A percentile compares a stretch with the other conserved stretches of the same genome.
phyloP scores from a whole-genome alignment of 2,113 vertebrate species.

The Stigmatopora argus region DNA sequence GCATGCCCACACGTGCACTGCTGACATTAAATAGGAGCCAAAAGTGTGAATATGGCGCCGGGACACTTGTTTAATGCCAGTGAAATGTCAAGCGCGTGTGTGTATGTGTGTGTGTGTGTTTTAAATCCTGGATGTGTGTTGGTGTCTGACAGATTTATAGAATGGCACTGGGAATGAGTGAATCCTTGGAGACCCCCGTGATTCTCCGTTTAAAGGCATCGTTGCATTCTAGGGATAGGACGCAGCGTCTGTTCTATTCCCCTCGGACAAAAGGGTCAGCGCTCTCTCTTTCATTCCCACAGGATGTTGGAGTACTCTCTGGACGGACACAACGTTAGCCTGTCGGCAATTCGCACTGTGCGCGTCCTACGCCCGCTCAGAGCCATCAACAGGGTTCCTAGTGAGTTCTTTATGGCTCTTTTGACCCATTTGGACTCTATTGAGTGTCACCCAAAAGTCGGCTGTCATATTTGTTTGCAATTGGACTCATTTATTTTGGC shows the following conservation, averaged over 20 bases:
- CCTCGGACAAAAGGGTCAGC: constrained; percentile 26
- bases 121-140: not conserved
- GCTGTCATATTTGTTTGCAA: not conserved
- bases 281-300: constrained; percentile 28
- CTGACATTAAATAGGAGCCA: constrained; percentile 69
- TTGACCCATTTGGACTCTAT: not conserved
- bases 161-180: constrained; percentile 56
- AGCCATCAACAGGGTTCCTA: constrained; percentile 98
- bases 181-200: constrained; percentile 47
- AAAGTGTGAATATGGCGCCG: constrained; percentile 52
- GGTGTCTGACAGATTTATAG: constrained; percentile 22
- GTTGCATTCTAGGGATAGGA: constrained; percentile 31
- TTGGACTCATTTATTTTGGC: not conserved
- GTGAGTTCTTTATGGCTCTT: constrained; percentile 69
- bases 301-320: constrained; percentile 98
- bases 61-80: constrained; percentile 74
- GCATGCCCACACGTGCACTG: constrained; percentile 19
- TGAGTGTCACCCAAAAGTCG: too few species aligned
- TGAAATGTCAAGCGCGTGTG: constrained; percentile 72
- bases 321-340: constrained; percentile 93
- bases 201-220: constrained; percentile 55
- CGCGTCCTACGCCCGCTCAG: constrained; percentile 91
- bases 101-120: constrained; percentile 9
- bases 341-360: constrained; percentile 93
- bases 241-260: constrained; percentile 29